A percentile compares a stretch with the other conserved stretches of the same genome.
Conservation (phyloP, 2,888 invertebrate genomes). For the Brenthis daphne region DNA sequence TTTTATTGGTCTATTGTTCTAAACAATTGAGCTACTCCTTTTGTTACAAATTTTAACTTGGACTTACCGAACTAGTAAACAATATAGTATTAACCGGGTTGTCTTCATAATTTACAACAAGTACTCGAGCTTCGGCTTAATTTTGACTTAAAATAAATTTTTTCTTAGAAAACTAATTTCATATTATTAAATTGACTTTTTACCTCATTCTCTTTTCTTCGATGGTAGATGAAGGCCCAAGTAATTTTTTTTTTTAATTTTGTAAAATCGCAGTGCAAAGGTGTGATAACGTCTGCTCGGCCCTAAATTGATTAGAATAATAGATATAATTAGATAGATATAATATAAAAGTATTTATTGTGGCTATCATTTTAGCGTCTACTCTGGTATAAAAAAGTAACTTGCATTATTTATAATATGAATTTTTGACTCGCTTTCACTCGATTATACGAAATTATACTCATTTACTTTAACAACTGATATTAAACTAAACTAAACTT, state of each 20-base stretch:
- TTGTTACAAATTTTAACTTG: conserved; percentile 17
- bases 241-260: too few species aligned
- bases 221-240: too few species aligned
- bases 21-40: conserved; percentile 19
- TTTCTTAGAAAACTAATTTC: neutral
- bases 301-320: conserved; percentile 54
- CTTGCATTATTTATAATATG: conserved; percentile 8
- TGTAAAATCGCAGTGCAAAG: neutral
- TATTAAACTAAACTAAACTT: too few species aligned
- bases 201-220: too few species aligned
- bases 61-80: conserved; percentile 13
- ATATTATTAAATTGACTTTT: too few species aligned
- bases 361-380: neutral
- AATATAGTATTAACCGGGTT: conserved; percentile 4
- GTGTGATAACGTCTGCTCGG: neutral
- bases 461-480: too few species aligned
- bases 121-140: neutral
- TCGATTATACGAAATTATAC: too few species aligned
- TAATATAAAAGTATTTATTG: conserved; percentile 40
- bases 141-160: neutral
- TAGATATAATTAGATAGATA: conserved; percentile 48
- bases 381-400: conserved; percentile 8
- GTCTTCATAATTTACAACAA: conserved; percentile 1
- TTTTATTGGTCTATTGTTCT: conserved; percentile 29
- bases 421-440: too few species aligned